phyloP scores from a whole-genome alignment of 2,113 vertebrate species.

The Rhynchopsitta pachyrhyncha region DNA sequence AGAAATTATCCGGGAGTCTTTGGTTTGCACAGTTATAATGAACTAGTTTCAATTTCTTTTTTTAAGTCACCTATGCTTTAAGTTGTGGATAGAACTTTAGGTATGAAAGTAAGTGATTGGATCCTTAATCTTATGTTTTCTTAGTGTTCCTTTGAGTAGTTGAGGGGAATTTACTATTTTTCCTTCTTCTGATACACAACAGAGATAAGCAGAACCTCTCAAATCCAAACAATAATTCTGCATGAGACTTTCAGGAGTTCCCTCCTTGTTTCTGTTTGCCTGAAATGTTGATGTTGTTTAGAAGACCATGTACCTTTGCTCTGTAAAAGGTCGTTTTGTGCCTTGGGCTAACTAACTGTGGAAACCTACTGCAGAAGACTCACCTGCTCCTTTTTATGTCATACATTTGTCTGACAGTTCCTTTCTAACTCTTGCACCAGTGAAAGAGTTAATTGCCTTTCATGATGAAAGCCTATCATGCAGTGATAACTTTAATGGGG shows the following conservation, averaged over 20 bases:
- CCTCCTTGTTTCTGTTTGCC: slow-evolving; percentile 21
- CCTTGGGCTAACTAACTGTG: background rate
- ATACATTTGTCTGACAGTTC: background rate
- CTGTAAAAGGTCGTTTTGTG: background rate
- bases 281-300: background rate
- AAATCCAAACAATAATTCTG: background rate
- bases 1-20: background rate
- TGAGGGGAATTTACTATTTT: background rate
- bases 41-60: background rate
- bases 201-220: background rate
- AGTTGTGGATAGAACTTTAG: background rate
- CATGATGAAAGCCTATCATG: background rate
- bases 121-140: background rate
- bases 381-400: background rate
- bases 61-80: background rate
- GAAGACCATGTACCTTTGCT: background rate
- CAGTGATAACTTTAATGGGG: background rate
- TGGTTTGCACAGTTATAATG: background rate
- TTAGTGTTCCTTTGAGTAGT: background rate
- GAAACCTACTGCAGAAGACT: background rate
- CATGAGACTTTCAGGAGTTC: background rate
- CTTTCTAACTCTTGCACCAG: background rate
- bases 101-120: background rate
- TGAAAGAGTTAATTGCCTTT: slow-evolving; percentile 30
- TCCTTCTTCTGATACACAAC: background rate